Base-by-base conservation (phyloP, 1,140 invertebrate genomes). In the Megalonaias nervosa region DNA sequence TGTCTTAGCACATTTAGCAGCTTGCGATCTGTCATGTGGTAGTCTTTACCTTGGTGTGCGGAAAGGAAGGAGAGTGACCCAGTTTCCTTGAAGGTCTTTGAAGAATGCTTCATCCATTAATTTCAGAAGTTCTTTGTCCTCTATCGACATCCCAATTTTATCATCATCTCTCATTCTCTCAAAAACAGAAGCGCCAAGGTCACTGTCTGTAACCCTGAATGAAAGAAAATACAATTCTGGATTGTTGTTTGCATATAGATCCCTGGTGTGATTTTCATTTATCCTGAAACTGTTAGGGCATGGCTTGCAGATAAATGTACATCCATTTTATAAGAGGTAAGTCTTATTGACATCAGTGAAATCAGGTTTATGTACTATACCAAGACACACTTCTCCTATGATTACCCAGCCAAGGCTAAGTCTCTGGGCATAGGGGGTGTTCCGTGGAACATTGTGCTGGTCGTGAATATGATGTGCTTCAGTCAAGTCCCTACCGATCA, bases 391-490 rank as follows among this genome's bases (percentile, higher is more conserved):
- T 62, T 72, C 74, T 57, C 74, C 74, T 14, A 77, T 31, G 17
- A 77, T 69, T 19, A 80, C 69, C 74, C 74, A 80, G 9, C 74
- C 69, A 26, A 77, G 62, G 59, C 60, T 65, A 31, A 77, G 58
- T 59, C 66, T 73, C n/a, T 77, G 70, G 16, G 75, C 79, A 58
- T n/a, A 77, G 6, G 75, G 70, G 11, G 59, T 17, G 16, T 61
- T 68, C 15, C 57, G 19, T 55, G 75, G 71, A 31, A 58, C 67
- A 60, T n/a, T 70, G 15, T 13, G 57, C 48, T 75, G 77, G 16
- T 75, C 61, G 14, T 26, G 59, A 15, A 79, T 59, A 48, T 74
- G 71, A 70, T 75, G 77, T 12, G 31, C 66, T 65, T 70, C 67
- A 19, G 59, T 14, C 4, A 79, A 17, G 65, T 79, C n/a, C 72